Percentiles rank a stretch among this genome's conserved stretches.
Conservation (phyloP, 2,113 vertebrate species). For the Nothocercus nigrocapillus region DNA sequence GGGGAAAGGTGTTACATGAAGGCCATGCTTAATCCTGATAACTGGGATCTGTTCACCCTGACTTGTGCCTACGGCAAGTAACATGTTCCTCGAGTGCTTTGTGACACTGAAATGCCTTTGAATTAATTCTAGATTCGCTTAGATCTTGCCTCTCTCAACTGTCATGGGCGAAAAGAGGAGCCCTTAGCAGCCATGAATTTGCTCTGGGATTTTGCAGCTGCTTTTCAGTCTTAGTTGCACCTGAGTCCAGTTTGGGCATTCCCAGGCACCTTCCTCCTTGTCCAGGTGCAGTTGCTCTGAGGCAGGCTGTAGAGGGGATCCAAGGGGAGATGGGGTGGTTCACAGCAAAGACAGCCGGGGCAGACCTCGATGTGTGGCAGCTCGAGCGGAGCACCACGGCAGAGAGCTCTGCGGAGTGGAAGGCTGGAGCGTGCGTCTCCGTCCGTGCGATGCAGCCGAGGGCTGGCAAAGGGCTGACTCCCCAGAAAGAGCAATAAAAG, state of each 20-base stretch:
- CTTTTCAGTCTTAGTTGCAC: background rate
- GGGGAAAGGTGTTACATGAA: background rate
- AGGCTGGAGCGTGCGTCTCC: background rate
- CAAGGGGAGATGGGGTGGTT: accelerated
- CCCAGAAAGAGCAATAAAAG: constrained; percentile 16
- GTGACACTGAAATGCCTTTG: background rate
- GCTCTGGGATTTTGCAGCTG: background rate
- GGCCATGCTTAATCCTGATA: background rate
- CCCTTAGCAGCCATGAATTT: background rate
- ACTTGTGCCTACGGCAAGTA: background rate
- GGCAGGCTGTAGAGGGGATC: background rate
- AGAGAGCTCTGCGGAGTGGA: background rate
- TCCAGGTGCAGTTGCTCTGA: background rate
- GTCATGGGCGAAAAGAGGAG: background rate
- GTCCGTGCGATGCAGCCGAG: background rate
- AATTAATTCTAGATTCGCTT: constrained; percentile 19
- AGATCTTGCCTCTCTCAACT: background rate
- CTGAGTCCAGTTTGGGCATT: background rate
- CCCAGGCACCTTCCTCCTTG: background rate
- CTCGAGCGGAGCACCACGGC: background rate
- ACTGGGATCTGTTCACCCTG: background rate
- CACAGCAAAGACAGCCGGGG: accelerated
- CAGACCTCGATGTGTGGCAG: background rate
- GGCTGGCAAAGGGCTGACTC: constrained; percentile 22
- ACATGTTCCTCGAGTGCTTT: background rate